Evolutionary conservation across 2,797 vertebrate species (phyloP), one percentile per base, ranked within the genome.

Genomic region (Pteronotus mesoamericanus): DNA sequence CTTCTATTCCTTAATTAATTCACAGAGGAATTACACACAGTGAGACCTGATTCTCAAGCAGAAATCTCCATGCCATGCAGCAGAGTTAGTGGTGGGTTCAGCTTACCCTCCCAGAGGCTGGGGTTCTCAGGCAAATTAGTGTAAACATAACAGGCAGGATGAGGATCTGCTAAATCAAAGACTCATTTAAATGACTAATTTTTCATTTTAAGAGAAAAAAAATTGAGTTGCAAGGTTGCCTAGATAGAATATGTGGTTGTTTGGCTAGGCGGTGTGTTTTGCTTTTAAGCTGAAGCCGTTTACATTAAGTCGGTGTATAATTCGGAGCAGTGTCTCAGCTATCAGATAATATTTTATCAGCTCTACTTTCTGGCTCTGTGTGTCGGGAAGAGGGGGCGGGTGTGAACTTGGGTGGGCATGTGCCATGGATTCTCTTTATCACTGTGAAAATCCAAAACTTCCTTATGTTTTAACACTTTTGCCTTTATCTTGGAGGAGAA

Each of bases 81-180:
- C 14, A 34, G 34, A 44, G 29, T 22, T 66, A 48, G 2, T 84
- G 26, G 21, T 44, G 21, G 2, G 3, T 71, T 80, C 64, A 66
- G 15, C 26, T 46, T 37, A 0, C 46, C 15, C 2, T 86, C 83
- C 24, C 4, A 80, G 44, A 68, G 16, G 19, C 26, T 71, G 32
- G 14, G 69, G 79, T 82, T 55, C 34, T 78, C 29, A 57, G 29
- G 10, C 19, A 94, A 90, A 61, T 53, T 72, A 34, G n/a, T 71
- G 61, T n/a, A 85, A 85, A 61, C 1, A 21, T 78, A 69, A 39
- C 34, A 64, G 21, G 37, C 32, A 92, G 21, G 8, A 75, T 69
- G 46, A 64, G 64, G 19, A 11, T 44, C n/a, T 74, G n/a, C 24
- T 88, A 87, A 79, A 42, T 95, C 21, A 83, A 83, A 91, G 53